Base-by-base conservation (phyloP, 2,888 invertebrate genomes). In the Phortica magna region DNA sequence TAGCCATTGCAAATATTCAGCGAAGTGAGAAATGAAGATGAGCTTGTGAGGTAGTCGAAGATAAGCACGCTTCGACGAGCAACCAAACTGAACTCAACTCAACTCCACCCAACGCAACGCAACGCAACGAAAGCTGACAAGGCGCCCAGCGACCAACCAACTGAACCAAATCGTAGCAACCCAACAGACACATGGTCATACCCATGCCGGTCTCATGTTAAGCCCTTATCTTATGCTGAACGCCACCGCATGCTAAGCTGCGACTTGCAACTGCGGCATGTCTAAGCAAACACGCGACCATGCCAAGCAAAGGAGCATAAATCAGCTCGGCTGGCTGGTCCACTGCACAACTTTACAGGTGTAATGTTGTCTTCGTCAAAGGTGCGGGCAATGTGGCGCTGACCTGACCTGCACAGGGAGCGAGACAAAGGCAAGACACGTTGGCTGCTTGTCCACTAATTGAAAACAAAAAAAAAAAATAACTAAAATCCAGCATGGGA, bases 11-110 rank as follows among this genome's bases (percentile, higher is more conserved):
- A 85, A 87, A 85, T 84, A 84, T 81, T 80, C 87, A 88, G 76
- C 86, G 86, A 85, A 84, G 85, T 88, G 87, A 83, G 84, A 88
- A 88, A 89, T 89, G 86, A 89, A 88, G 88, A 88, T 87, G 88
- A 88, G 88, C 88, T 88, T 82, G 88, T 88, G 85, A 85, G 83
- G 81, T 79, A 71, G 77, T 48, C 76, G 59, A 68, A 83, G 87
- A 88, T 84, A 88, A 88, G 83, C 83, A 83, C 85, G 83, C 83
- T 81, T 83, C 83, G 83, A 73, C 82, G 81, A 67, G 42, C 10
- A 48, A 48, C 61, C 61, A 17, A 22, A 17, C 31, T 12, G 22
- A 77, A 61, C n/a, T 17, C 64, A 53, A 64, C 55, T 10, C 41
- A 39, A 41, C 65, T 9, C 22, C 59, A 57, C 65, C 39, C 39